Conservation (phyloP, 2,888 invertebrate genomes). For the Pandemis cinnamomeana region DNA sequence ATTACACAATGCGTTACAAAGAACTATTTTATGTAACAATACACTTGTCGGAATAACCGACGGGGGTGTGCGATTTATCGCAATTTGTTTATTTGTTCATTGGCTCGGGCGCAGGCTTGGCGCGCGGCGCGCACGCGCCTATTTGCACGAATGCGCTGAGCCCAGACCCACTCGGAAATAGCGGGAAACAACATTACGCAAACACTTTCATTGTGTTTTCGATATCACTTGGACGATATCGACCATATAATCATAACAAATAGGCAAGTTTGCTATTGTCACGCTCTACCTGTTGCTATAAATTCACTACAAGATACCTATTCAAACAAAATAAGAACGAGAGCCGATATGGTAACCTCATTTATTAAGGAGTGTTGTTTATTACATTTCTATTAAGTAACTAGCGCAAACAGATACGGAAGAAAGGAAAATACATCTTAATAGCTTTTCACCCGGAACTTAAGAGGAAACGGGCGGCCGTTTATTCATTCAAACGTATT, state of each 20-base stretch:
- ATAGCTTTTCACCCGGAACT: neutral
- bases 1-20: neutral
- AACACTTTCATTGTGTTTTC: slow-evolving; percentile 73
- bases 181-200: slow-evolving; percentile 61
- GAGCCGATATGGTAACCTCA: neutral
- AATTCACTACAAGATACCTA: neutral
- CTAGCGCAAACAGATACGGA: neutral
- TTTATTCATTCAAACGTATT: too few species aligned
- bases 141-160: slow-evolving; percentile 53
- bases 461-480: too few species aligned
- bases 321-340: neutral
- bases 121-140: slow-evolving; percentile 45
- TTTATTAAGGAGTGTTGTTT: neutral
- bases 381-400: neutral
- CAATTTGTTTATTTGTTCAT: neutral
- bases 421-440: neutral
- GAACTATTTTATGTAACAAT: neutral
- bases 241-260: slow-evolving; percentile 53
- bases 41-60: neutral
- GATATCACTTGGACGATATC: slow-evolving; percentile 58
- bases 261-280: slow-evolving; percentile 51
- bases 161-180: slow-evolving; percentile 53
- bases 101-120: slow-evolving; percentile 44
- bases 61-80: too few species aligned
- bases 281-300: slow-evolving; percentile 47